These are phyloP conservation scores for Acleris holmiana DNA, from an alignment of 2,888 invertebrate genomes.

Conservation along the genomic window DNA sequence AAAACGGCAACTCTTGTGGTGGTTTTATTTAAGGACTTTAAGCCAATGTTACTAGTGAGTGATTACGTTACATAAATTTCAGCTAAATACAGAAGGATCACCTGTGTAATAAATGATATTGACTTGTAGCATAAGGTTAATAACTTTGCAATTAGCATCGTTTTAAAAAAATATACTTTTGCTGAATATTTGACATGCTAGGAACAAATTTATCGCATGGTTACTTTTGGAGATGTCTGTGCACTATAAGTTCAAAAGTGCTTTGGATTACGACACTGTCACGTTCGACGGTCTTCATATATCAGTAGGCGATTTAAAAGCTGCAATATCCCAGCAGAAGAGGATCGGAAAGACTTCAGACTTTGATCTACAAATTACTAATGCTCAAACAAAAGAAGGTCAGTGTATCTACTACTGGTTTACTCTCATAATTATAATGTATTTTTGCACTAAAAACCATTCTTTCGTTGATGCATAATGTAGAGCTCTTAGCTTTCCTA, in stretches of 20 bases:
- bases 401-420: constrained; percentile 38
- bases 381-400: constrained; percentile 99
- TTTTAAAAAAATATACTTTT: constrained; percentile 14
- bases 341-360: constrained; percentile 96
- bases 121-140: constrained; percentile 17
- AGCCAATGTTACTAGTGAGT: too few species aligned
- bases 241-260: constrained; percentile 99
- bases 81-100: too few species aligned
- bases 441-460: neutral
- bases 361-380: constrained; percentile 98
- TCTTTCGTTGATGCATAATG: constrained; percentile 6
- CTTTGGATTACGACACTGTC: constrained; percentile 97
- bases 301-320: constrained; percentile 97
- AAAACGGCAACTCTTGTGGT: too few species aligned
- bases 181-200: constrained; percentile 54
- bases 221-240: constrained; percentile 90
- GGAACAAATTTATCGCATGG: constrained; percentile 45
- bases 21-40: too few species aligned
- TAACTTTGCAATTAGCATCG: constrained; percentile 6
- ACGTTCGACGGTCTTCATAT: constrained; percentile 99
- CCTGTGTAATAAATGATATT: too few species aligned
- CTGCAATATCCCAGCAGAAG: constrained; percentile 97
- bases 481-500: neutral
- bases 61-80: too few species aligned
- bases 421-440: too few species aligned